Percentiles rank a stretch among this genome's conserved stretches.
These are phyloP conservation scores for Lottia gigantea DNA, from an alignment of 2,888 invertebrate species.

Conservation along the genomic window DNA sequence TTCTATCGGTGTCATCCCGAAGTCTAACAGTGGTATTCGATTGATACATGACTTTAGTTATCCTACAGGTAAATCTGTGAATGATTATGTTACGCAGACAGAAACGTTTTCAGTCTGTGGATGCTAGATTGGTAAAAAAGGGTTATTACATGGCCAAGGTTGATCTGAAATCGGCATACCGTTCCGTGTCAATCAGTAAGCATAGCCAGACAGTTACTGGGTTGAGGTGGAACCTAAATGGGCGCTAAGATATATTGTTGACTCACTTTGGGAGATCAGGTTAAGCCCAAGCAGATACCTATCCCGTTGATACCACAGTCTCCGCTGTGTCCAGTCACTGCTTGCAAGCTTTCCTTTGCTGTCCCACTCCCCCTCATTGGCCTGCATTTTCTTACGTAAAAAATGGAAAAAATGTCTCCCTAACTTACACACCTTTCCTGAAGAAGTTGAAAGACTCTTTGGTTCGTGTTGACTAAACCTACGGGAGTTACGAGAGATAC, in stretches of 20 bases:
- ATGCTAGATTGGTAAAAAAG: too few species aligned
- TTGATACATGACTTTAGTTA: slow-evolving; percentile 6
- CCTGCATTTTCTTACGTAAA: not conserved
- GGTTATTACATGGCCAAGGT: too few species aligned
- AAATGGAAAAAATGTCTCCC: not conserved
- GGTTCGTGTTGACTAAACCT: not conserved
- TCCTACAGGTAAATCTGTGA: not conserved
- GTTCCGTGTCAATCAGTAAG: slow-evolving; percentile 23
- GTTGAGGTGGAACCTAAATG: too few species aligned
- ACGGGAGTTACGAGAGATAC: not conserved
- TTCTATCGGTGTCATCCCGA: slow-evolving; percentile 7
- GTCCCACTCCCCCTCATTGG: not conserved
- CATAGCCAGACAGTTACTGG: slow-evolving; percentile 23
- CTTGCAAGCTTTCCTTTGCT: not conserved
- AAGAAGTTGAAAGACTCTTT: not conserved
- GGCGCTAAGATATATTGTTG: too few species aligned
- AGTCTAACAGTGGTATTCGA: slow-evolving; percentile 5
- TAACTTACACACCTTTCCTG: not conserved
- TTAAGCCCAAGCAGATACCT: not conserved
- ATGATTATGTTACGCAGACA: too few species aligned
- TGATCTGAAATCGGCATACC: too few species aligned
- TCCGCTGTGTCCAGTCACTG: not conserved
- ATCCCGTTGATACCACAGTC: not conserved
- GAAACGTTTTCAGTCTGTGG: too few species aligned
- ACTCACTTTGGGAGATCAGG: too few species aligned